Conservation (phyloP, 2,797 vertebrate genomes). For the Taenioides sp. region DNA sequence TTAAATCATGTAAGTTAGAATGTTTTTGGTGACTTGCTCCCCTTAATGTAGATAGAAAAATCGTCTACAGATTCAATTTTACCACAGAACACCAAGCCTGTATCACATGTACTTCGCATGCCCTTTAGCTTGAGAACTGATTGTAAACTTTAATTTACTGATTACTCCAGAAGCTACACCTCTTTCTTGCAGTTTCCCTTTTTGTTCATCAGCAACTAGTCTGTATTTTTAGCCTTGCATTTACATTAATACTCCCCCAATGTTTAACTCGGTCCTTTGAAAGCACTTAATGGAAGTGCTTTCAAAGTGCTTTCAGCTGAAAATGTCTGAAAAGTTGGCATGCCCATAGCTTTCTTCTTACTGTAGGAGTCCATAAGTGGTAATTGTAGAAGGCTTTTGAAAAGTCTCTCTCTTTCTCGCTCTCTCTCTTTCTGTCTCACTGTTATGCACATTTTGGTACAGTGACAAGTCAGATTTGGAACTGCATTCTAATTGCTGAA, state of each 20-base stretch:
- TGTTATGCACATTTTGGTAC: slow-evolving; percentile 28
- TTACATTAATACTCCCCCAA: neutral
- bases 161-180: neutral
- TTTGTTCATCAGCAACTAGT: neutral
- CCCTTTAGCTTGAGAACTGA: slow-evolving; percentile 1
- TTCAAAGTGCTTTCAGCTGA: neutral
- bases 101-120: neutral
- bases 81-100: neutral
- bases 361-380: slow-evolving; percentile 1
- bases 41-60: no score
- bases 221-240: neutral
- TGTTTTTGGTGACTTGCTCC: no score
- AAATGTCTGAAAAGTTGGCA: neutral
- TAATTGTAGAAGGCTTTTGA: slow-evolving; percentile 30
- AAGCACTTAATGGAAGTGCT: neutral
- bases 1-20: no score
- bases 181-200: neutral
- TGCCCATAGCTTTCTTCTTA: no score
- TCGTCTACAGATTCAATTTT: neutral
- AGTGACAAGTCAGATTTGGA: slow-evolving; percentile 36
- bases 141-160: neutral
- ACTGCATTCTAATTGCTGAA: slow-evolving; percentile 53
- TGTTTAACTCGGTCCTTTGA: neutral
- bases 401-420: slow-evolving; percentile 24
- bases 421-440: slow-evolving; percentile 10